Conservation (phyloP, 2,888 invertebrate genomes). For the Adineta ricciae region DNA sequence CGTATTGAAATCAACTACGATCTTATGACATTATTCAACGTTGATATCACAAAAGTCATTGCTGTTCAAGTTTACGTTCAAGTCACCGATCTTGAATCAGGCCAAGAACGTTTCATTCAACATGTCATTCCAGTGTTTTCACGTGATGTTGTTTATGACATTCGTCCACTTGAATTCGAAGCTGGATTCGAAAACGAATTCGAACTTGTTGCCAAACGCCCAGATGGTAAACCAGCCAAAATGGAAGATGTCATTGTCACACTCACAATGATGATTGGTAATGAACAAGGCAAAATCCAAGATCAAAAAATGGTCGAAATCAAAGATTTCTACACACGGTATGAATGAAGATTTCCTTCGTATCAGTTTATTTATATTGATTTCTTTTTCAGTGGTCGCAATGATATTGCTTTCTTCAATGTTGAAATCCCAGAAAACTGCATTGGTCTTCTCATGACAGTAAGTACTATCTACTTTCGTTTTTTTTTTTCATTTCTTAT, state of each 20-base stretch:
- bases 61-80: background rate
- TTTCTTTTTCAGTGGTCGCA: background rate
- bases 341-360: background rate
- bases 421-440: background rate
- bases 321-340: conserved; percentile 14
- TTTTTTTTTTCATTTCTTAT: background rate
- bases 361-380: background rate
- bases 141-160: background rate
- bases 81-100: background rate
- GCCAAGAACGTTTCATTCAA: background rate
- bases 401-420: background rate
- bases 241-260: background rate
- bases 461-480: background rate
- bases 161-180: background rate
- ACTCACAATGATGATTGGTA: background rate
- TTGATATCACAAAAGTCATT: background rate
- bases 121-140: background rate
- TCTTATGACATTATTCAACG: background rate
- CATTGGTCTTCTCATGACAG: background rate
- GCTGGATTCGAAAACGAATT: background rate
- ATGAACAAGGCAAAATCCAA: background rate
- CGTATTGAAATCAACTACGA: background rate
- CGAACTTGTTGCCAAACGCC: background rate
- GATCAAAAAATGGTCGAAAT: background rate
- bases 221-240: background rate